Percentiles rank a stretch among this genome's conserved stretches.
These are phyloP conservation scores for Calameuta idolon DNA, from an alignment of 2,888 invertebrate species.

Conservation along the genomic window DNA sequence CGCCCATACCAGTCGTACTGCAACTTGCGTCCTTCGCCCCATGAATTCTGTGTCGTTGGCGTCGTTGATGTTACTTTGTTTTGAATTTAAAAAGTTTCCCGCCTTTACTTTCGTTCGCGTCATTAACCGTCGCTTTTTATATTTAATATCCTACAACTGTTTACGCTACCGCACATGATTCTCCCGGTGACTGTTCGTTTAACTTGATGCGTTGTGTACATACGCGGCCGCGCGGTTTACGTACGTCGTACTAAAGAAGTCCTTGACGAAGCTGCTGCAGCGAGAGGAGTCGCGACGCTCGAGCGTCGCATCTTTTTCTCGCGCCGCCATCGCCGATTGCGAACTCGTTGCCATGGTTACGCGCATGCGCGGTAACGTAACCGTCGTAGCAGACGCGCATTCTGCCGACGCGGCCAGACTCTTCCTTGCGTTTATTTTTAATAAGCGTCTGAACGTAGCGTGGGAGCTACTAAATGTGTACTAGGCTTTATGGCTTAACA, in stretches of 20 bases:
- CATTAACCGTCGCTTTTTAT: background rate
- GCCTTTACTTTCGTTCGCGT: background rate
- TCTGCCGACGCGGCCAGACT: background rate
- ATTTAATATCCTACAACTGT: background rate
- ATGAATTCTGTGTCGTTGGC: background rate
- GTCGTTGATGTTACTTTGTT: background rate
- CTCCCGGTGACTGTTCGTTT: conserved; percentile 1
- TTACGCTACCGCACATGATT: conserved; percentile 7
- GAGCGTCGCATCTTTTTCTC: background rate
- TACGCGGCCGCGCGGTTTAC: background rate
- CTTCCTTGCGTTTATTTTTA: background rate
- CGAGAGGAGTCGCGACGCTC: background rate
- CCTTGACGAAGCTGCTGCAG: background rate
- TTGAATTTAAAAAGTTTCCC: background rate
- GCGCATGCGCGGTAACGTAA: background rate
- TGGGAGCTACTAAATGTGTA: background rate
- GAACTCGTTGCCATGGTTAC: background rate
- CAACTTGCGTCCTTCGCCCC: background rate
- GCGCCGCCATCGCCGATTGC: conserved; percentile 7
- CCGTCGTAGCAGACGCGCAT: background rate
- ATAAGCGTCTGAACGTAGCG: background rate
- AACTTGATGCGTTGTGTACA: background rate
- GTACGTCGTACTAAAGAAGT: background rate
- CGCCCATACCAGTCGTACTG: background rate
- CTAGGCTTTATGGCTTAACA: background rate